Base-by-base conservation (phyloP, 2,888 invertebrate species). In the Xestia c-nigrum region DNA sequence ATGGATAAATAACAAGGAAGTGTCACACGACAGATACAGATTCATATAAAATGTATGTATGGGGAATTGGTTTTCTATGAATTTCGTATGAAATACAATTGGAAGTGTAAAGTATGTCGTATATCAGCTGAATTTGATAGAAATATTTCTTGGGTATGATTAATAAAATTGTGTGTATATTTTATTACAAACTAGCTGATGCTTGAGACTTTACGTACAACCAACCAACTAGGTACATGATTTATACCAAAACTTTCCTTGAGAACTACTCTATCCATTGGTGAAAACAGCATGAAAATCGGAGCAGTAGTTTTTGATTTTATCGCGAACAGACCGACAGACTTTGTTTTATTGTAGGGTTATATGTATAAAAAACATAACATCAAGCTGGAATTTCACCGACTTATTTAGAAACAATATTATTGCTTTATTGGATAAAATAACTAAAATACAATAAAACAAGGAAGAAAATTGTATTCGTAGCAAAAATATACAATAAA, bases 41-140 rank as follows among this genome's bases (percentile, higher is more conserved):
- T 76, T 66, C 46, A 63, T 63, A 19, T 75, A 21, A 57, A 65
- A 77, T 24, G 21, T 24, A 77, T 66, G 43, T 31, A 31, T 31
- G 16, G 10, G 21, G 19, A 16, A 40, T 47, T 47, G 7, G n/a
- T 21, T 57, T 57, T 47, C 21, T 24, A 19, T 50, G n/a, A 67
- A 67, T 76, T 59, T 68, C n/a, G 9, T 24, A 47, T 31, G 10
- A 67, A 59, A 76, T 47, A 47, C 21, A 24, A 9, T 24, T 6
- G 38, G 19, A 77, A 66, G 19, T 66, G 19, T 19, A n/a, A 19
- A 19, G n/a, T n/a, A 65, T 47, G 7, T 71, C 38, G n/a, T n/a
- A 65, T 47, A 12, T 64, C 38, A 47, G 10, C 14, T 64, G 3
- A 52, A 46, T n/a, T 61, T 19, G n/a, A 72, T 16, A 14, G 9